Conservation (phyloP, 1,140 invertebrate species). For the Heliconius hewitsoni region DNA sequence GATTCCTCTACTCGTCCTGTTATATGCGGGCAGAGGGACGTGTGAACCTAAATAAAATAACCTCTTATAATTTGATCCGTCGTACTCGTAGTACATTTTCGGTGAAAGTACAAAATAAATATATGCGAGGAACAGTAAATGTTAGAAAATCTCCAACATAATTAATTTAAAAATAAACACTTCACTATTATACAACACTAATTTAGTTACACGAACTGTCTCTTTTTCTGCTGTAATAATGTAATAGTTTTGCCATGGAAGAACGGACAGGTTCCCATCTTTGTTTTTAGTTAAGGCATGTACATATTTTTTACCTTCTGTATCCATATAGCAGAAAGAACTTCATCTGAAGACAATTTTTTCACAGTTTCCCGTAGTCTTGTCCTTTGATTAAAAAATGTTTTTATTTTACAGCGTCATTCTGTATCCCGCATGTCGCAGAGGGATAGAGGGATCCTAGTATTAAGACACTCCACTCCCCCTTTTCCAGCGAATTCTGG, state of each 20-base stretch:
- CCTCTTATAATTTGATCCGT: background rate
- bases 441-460: too few relatives aligned
- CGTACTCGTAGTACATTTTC: background rate
- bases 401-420: too few relatives aligned
- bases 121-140: background rate
- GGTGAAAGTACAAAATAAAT: background rate
- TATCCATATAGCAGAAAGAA: too few relatives aligned
- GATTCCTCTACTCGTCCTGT: too few relatives aligned
- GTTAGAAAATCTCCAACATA: conserved; percentile 38
- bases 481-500: too few relatives aligned
- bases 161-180: conserved; percentile 49
- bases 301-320: background rate
- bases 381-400: too few relatives aligned
- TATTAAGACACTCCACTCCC: too few relatives aligned
- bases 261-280: conserved; percentile 50
- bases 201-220: conserved; percentile 49
- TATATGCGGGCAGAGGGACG: too few relatives aligned
- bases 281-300: conserved; percentile 49
- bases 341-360: too few relatives aligned
- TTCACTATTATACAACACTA: conserved; percentile 44
- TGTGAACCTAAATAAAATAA: too few relatives aligned
- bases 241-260: conserved; percentile 47
- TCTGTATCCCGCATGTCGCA: too few relatives aligned
- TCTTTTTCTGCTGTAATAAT: conserved; percentile 48
- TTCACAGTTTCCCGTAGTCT: too few relatives aligned